phyloP scores from a whole-genome alignment of 2,797 vertebrate species.

The Australoheros facetus region DNA sequence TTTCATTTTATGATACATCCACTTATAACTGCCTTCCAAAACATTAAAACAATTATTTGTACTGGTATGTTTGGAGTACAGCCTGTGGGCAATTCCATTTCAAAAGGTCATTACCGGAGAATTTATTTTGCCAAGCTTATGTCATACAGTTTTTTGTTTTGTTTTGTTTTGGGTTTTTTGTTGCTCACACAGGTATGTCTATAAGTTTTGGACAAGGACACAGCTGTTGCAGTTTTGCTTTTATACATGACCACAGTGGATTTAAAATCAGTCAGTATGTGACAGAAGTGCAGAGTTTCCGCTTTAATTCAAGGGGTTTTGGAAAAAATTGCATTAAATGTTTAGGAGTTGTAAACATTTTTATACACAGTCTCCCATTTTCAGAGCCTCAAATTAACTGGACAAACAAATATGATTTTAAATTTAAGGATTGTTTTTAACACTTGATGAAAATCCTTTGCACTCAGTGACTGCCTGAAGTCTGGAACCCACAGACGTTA shows the following conservation, averaged over 20 bases:
- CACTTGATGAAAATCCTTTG: not conserved
- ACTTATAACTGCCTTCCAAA: constrained; percentile 7
- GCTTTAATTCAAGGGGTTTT: not conserved
- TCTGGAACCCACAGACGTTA: not conserved
- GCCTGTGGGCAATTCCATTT: not conserved
- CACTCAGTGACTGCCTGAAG: not conserved
- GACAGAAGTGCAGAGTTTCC: not conserved
- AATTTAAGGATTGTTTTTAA: not conserved
- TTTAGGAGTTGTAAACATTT: not conserved
- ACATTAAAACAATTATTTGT: not conserved
- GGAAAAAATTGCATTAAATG: not conserved
- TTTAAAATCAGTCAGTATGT: not conserved
- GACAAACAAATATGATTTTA: not conserved
- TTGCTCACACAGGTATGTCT: not conserved
- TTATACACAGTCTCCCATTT: not conserved
- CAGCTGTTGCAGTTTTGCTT: not conserved
- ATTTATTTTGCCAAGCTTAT: not conserved
- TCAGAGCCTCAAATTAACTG: not conserved
- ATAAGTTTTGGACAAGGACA: not conserved
- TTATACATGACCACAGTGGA: not conserved
- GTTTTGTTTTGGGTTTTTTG: not conserved
- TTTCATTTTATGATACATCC: not conserved
- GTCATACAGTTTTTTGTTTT: not conserved
- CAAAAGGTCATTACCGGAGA: not conserved
- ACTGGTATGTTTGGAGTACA: not conserved